Evolutionary conservation across 2,113 vertebrate genomes (phyloP), one percentile per base, ranked within the genome.

Genomic region (Hirundichthys speculiger): DNA sequence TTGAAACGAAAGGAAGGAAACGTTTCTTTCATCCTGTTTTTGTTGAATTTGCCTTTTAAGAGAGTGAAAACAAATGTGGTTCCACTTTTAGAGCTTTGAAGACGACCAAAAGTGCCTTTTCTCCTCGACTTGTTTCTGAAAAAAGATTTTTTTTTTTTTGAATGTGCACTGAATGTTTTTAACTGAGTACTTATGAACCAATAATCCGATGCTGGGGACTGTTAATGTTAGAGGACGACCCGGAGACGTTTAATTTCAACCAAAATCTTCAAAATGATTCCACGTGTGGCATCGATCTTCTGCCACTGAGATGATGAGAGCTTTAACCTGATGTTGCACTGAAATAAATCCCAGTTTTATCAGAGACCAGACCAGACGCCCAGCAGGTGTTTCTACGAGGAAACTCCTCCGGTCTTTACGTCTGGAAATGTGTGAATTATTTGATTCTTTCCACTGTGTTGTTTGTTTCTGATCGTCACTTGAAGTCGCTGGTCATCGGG

Each of bases 71-170:
- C 11, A 5, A 27, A 21, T 15, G 1, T 30, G 14, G 41, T 48
- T 15, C 38, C 52, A 12, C n/a, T 42, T 16, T 49, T 16, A 13
- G 52, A 50, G 24, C 38, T 11, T 68, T 50, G 18, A 61, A 73
- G 8, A 4, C 77, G 39, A 80, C 65, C 80, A 70, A 51, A 76
- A 51, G 61, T 82, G 70, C 75, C 53, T 74, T 75, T 48, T 42
- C 79, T 14, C 40, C 41, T 64, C 7, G 16, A 11, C 13, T 21
- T 58, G 38, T 22, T 62, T 73, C 48, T n/a, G 21, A 45, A 54
- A 14, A n/a, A n/a, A 45, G n/a, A 45, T 45, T 45, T 19, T 42
- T 38, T 41, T 41, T 41, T 20, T 46, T 64, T 53, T 59, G 39
- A 48, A 48, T 7, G 15, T 60, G 50, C 47, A 56, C 60, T 76